These are phyloP conservation scores for Benthosema pterotum DNA, from an alignment of 2,797 vertebrate genomes.

Conservation along the genomic window DNA sequence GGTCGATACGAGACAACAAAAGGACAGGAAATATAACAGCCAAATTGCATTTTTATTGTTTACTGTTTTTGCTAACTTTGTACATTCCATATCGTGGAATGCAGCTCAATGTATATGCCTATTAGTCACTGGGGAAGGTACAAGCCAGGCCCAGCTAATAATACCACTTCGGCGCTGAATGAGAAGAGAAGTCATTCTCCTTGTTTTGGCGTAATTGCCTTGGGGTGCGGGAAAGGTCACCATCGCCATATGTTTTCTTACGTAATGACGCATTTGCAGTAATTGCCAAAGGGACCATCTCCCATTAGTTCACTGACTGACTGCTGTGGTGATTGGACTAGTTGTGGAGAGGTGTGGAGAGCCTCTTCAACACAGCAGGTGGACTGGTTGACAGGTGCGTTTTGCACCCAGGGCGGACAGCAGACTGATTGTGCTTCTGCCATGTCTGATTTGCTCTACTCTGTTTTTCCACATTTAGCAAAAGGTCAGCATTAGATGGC, in stretches of 20 bases:
- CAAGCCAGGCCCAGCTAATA: constrained; percentile 32
- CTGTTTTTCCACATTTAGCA: background rate
- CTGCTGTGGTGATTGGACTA: constrained; percentile 8
- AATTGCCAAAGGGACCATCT: constrained; percentile 27
- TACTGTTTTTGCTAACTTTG: constrained; percentile 18
- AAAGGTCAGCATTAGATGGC: background rate
- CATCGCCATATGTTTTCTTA: constrained; percentile 30
- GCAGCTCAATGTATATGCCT: background rate
- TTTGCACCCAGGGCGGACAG: background rate
- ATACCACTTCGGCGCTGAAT: constrained; percentile 25
- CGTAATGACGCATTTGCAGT: constrained; percentile 32
- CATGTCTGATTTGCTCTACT: background rate
- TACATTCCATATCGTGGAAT: constrained; percentile 8
- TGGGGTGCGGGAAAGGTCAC: constrained; percentile 51
- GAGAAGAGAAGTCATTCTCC: constrained; percentile 27
- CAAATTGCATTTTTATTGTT: constrained; percentile 11
- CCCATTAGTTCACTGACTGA: constrained; percentile 1
- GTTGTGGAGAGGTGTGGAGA: constrained; percentile 1
- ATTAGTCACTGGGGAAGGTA: constrained; percentile 7
- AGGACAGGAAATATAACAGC: constrained; percentile 21
- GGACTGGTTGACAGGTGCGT: background rate
- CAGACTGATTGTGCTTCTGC: background rate
- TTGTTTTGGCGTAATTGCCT: constrained; percentile 35
- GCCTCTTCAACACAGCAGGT: background rate
- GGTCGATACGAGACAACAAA: constrained; percentile 3